Percentiles rank a stretch among this genome's conserved stretches.
Conservation (phyloP, 2,113 vertebrate genomes). For the Colossoma macropomum region DNA sequence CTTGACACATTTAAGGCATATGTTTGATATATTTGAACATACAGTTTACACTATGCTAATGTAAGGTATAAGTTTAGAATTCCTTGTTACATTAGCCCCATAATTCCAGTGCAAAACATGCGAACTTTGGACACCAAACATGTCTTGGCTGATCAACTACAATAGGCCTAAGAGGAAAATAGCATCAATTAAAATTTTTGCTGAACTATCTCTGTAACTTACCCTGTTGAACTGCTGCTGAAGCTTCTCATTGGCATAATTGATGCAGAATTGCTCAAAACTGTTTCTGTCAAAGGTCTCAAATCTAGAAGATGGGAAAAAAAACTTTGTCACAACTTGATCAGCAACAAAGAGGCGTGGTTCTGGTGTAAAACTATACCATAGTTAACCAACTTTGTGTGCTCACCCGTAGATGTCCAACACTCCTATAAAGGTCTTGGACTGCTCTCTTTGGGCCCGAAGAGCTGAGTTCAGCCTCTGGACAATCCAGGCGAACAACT, state of each 20-base stretch:
- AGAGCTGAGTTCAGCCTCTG: conserved; percentile 77
- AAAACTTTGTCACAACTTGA: neutral
- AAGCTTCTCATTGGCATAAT: conserved; percentile 84
- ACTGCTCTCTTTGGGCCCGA: conserved; percentile 54
- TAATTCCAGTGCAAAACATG: too few species aligned
- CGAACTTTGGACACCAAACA: too few species aligned
- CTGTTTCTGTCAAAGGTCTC: conserved; percentile 84
- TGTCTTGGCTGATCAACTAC: too few species aligned
- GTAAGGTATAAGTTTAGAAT: too few species aligned
- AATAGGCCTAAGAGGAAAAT: too few species aligned
- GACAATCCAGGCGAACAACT: conserved; percentile 79
- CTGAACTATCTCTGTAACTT: neutral
- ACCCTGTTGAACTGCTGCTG: conserved; percentile 85
- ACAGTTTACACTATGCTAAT: too few species aligned
- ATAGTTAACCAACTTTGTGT: neutral
- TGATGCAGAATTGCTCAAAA: conserved; percentile 86
- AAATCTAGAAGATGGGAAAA: conserved; percentile 72
- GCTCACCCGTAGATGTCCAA: conserved; percentile 82
- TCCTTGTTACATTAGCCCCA: too few species aligned
- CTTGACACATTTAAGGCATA: too few species aligned
- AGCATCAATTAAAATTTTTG: neutral
- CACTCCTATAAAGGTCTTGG: conserved; percentile 75
- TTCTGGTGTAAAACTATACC: neutral
- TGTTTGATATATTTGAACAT: too few species aligned
- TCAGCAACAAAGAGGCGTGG: neutral